Evolutionary conservation across 2,113 vertebrate species (phyloP).

Genomic region (Ardeotis arabs): DNA sequence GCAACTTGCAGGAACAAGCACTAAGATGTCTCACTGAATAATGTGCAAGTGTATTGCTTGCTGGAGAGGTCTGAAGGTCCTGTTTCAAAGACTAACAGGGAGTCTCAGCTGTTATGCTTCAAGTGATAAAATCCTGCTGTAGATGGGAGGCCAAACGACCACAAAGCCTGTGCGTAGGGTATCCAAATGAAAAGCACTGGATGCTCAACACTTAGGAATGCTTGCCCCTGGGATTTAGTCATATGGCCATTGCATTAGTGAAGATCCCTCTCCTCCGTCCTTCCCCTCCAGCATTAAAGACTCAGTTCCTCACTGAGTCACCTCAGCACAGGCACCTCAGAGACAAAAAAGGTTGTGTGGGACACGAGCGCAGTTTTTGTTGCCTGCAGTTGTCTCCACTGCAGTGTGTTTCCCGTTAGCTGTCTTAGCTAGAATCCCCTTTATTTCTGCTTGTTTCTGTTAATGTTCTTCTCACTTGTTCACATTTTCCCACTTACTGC

Average conservation of each 20-base stretch:
- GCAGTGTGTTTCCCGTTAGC: background rate
- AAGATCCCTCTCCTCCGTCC: background rate
- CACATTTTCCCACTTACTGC: background rate
- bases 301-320: background rate
- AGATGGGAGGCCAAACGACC: background rate
- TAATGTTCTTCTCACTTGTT: accelerated
- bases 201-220: background rate
- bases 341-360: background rate
- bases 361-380: background rate
- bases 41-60: background rate
- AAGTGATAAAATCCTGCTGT: background rate
- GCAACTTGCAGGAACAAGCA: background rate
- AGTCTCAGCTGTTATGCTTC: background rate
- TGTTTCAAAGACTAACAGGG: background rate
- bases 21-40: background rate
- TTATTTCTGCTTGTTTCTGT: background rate
- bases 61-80: background rate
- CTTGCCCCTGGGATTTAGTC: background rate
- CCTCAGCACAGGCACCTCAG: background rate
- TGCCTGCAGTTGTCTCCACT: background rate
- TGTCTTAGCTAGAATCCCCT: background rate
- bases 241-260: background rate
- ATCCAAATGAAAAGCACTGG: background rate
- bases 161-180: background rate
- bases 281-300: background rate